phyloP scores from a whole-genome alignment of 1,140 invertebrate species.

The Hylyphantes graminicola region DNA sequence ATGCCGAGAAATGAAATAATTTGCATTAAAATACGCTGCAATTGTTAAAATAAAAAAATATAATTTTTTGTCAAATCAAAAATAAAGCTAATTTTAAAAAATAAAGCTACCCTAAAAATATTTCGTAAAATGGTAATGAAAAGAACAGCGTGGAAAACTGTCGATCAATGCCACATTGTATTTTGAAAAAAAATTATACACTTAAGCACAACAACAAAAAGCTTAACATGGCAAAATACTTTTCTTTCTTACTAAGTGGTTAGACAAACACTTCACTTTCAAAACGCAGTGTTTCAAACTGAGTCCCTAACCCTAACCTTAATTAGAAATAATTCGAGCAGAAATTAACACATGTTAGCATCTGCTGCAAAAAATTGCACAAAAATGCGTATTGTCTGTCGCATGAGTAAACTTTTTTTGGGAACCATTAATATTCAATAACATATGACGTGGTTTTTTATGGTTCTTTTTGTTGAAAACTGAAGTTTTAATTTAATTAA shows the following conservation, averaged over 20 bases:
- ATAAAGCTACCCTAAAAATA: background rate
- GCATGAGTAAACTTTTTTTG: background rate
- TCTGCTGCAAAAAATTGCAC: background rate
- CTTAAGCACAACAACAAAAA: too few relatives aligned
- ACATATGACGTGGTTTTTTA: background rate
- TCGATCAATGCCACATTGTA: too few relatives aligned
- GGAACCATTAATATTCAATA: background rate
- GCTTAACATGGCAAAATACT: too few relatives aligned
- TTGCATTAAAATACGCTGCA: background rate
- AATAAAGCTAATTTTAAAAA: background rate
- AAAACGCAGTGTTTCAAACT: too few relatives aligned
- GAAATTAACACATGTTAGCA: slow-evolving; percentile 2
- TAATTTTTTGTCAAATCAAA: background rate
- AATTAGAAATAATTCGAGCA: slow-evolving; percentile 29
- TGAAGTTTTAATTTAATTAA: too few relatives aligned
- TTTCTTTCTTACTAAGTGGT: too few relatives aligned
- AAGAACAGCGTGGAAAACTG: too few relatives aligned
- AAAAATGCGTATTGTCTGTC: slow-evolving; percentile 6
- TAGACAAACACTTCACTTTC: too few relatives aligned
- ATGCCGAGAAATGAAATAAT: background rate
- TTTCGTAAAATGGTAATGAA: background rate
- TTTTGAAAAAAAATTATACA: too few relatives aligned
- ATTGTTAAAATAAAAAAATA: background rate
- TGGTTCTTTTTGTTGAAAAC: background rate
- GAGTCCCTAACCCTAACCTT: background rate